These are phyloP conservation scores for Antechinus flavipes DNA, from an alignment of 2,113 vertebrate species.

Conservation along the genomic window DNA sequence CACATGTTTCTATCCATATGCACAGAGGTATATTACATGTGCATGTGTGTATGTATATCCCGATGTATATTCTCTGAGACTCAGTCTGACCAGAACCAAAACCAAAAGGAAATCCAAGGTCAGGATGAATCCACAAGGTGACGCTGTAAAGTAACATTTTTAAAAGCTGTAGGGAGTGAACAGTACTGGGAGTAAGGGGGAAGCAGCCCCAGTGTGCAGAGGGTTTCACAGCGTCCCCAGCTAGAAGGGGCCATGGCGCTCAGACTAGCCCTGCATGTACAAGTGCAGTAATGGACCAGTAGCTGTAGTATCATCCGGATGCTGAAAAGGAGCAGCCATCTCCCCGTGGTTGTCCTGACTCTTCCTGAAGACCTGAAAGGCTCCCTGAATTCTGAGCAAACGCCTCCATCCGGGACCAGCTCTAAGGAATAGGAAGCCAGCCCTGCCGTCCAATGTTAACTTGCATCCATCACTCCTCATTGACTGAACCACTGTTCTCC, in stretches of 20 bases:
- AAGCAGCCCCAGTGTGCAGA: neutral
- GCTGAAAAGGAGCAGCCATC: too few species aligned
- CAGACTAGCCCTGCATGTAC: too few species aligned
- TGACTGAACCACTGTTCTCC: neutral
- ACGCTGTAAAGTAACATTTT: neutral
- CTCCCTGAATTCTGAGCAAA: neutral
- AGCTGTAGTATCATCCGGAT: too few species aligned
- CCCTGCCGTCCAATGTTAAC: neutral
- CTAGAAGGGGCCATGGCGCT: neutral
- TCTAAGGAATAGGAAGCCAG: neutral
- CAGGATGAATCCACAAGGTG: neutral
- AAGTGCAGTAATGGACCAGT: neutral
- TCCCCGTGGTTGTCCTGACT: neutral
- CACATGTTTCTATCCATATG: too few species aligned
- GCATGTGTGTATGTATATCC: too few species aligned
- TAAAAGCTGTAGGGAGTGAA: too few species aligned
- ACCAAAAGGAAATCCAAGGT: neutral
- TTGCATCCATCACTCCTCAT: neutral
- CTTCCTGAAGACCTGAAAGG: neutral
- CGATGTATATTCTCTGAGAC: neutral
- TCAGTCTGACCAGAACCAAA: neutral
- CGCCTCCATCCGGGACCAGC: neutral
- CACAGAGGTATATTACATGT: too few species aligned
- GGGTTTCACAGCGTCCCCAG: neutral
- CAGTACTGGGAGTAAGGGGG: too few species aligned